Conservation (phyloP, 2,113 vertebrate genomes). For the Cololabis saira region DNA sequence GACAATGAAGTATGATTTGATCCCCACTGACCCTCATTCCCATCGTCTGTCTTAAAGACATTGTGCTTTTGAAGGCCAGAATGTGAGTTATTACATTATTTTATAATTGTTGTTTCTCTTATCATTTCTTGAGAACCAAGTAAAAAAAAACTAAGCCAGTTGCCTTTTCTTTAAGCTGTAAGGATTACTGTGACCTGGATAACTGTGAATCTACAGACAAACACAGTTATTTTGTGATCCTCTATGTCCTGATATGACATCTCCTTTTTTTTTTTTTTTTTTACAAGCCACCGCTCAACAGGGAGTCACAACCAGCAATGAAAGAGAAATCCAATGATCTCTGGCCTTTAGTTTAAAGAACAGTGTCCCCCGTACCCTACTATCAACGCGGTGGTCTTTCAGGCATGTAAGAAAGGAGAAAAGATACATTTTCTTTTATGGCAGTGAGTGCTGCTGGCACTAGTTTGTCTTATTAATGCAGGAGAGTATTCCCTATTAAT, state of each 20-base stretch:
- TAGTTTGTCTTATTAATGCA: slow-evolving; percentile 67
- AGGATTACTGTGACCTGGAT: too few species aligned
- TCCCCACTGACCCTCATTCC: slow-evolving; percentile 50
- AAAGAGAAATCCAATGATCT: slow-evolving; percentile 11
- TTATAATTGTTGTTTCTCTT: background rate
- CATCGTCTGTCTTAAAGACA: slow-evolving; percentile 16
- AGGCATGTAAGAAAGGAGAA: slow-evolving; percentile 14
- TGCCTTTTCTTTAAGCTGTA: too few species aligned
- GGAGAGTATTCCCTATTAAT: slow-evolving; percentile 57
- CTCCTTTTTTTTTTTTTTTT: background rate
- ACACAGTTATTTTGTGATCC: background rate
- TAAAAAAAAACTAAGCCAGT: too few species aligned
- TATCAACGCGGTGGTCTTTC: slow-evolving; percentile 28
- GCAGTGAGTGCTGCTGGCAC: slow-evolving; percentile 31
- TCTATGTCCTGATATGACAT: too few species aligned
- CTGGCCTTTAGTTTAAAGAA: slow-evolving; percentile 28
- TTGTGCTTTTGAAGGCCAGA: too few species aligned
- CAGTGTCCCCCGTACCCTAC: background rate
- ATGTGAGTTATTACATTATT: background rate
- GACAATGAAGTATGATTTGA: background rate
- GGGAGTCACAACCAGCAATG: slow-evolving; percentile 8
- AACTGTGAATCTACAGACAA: too few species aligned
- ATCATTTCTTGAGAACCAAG: background rate
- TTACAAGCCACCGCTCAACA: background rate
- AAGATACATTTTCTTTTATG: slow-evolving; percentile 49